These are phyloP conservation scores for Cephalotes varians DNA, from an alignment of 2,888 invertebrate genomes.

Conservation along the genomic window DNA sequence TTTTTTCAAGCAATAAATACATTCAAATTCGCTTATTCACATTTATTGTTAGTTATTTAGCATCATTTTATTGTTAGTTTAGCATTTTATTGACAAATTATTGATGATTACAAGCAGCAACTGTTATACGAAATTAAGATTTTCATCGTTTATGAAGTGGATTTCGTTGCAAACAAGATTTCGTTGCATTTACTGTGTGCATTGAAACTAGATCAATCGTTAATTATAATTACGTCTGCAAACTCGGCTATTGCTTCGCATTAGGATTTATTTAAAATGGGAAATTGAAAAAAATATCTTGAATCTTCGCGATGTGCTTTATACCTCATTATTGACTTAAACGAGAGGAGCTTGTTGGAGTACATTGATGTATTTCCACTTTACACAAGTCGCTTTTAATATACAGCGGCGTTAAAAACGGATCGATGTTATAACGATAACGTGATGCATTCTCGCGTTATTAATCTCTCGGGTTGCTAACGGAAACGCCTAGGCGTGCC, in stretches of 20 bases:
- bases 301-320: background rate
- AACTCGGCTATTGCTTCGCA: background rate
- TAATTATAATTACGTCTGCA: constrained; percentile 21
- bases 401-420: constrained; percentile 25
- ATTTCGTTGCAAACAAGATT: background rate
- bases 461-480: constrained; percentile 45
- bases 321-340: constrained; percentile 15
- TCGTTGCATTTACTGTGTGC: background rate
- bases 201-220: constrained; percentile 2
- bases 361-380: constrained; percentile 1
- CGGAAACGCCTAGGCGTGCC: constrained; percentile 41
- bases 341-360: background rate
- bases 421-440: constrained; percentile 44
- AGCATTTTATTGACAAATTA: background rate
- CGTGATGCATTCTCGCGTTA: constrained; percentile 28
- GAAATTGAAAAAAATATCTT: background rate
- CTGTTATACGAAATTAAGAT: background rate
- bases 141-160: background rate
- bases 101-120: background rate
- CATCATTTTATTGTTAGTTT: too few species aligned
- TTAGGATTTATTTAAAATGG: background rate
- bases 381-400: constrained; percentile 3
- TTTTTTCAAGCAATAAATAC: too few species aligned
- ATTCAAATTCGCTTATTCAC: too few species aligned
- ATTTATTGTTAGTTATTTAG: too few species aligned